These are phyloP conservation scores for Eucidaris tribuloides DNA, from an alignment of 35 echinoderm and acorn worm genomes.

Conservation along the genomic window DNA sequence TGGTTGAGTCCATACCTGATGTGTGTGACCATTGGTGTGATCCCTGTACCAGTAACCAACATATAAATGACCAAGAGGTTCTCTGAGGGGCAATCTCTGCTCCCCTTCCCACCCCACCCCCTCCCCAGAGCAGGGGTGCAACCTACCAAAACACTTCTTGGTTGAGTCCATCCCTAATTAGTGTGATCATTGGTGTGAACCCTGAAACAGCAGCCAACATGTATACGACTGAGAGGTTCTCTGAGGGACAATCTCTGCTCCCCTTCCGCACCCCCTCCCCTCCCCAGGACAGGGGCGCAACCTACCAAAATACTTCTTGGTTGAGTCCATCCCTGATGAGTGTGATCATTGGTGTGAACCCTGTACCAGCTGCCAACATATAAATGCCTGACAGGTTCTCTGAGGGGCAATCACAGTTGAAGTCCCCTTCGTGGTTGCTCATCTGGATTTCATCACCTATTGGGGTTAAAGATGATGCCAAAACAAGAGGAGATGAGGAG, in stretches of 20 bases:
- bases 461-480: too few species aligned
- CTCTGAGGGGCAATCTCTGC: slow-evolving; percentile 17
- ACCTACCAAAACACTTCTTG: too few species aligned
- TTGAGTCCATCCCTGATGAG: slow-evolving; percentile 32
- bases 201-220: too few species aligned
- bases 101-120: slow-evolving; percentile 71
- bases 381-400: slow-evolving; percentile 19
- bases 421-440: slow-evolving; percentile 88
- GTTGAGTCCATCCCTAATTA: too few species aligned
- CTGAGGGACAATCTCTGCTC: too few species aligned
- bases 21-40: slow-evolving; percentile 85
- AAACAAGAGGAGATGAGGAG: too few species aligned
- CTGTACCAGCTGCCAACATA: slow-evolving; percentile 82
- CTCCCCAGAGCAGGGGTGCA: too few species aligned
- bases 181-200: too few species aligned
- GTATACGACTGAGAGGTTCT: too few species aligned
- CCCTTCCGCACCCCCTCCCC: too few species aligned
- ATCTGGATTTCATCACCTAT: slow-evolving; percentile 65
- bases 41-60: slow-evolving; percentile 79
- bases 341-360: slow-evolving; percentile 86
- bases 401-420: slow-evolving; percentile 27
- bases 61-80: slow-evolving; percentile 26
- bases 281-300: too few species aligned
- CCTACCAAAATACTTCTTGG: too few species aligned
- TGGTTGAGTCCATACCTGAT: slow-evolving; percentile 18